phyloP scores from a whole-genome alignment of 1,140 invertebrate genomes.

The Ceratosolen fusciceps region DNA sequence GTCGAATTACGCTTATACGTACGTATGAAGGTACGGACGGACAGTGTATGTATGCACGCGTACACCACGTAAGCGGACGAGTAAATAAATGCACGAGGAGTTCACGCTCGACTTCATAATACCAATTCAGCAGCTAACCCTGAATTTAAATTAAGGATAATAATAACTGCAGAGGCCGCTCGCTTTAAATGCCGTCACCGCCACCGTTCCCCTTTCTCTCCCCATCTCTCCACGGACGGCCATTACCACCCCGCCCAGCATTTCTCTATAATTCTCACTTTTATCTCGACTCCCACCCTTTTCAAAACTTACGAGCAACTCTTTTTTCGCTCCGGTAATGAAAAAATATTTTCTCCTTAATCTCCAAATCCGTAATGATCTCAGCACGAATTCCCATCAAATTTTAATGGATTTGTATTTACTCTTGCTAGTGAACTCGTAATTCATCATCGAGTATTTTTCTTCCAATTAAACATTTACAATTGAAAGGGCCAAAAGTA shows the following conservation, averaged over 20 bases:
- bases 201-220: background rate
- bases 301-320: background rate
- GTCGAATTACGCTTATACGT: no score
- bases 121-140: slow-evolving; percentile 22
- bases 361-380: background rate
- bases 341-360: background rate
- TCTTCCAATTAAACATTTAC: no score
- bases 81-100: background rate
- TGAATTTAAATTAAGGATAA: slow-evolving; percentile 45
- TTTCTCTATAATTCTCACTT: no score
- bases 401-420: slow-evolving; percentile 5
- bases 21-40: no score
- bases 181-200: slow-evolving; percentile 10
- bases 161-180: slow-evolving; percentile 21
- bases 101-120: background rate
- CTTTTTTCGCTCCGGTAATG: background rate
- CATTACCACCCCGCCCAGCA: no score
- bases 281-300: background rate
- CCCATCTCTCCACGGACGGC: background rate
- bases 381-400: background rate
- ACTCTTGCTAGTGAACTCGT: no score
- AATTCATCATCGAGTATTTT: no score
- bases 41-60: no score
- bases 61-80: no score
- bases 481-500: no score